These are phyloP conservation scores for Lasioglossum albipes DNA, from an alignment of 1,140 invertebrate genomes.

Conservation along the genomic window DNA sequence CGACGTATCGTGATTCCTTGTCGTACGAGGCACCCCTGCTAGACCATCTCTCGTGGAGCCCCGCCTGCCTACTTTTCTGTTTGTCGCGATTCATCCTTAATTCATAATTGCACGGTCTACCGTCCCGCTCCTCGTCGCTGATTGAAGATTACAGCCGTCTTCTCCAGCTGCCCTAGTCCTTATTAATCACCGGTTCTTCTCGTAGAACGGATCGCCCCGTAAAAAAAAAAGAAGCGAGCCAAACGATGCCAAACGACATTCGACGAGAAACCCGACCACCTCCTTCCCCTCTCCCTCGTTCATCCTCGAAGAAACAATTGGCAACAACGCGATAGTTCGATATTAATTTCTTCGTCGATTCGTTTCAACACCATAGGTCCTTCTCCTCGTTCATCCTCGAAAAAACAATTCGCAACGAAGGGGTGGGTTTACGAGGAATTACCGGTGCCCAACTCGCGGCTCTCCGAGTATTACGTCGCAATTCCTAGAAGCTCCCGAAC, in stretches of 20 bases:
- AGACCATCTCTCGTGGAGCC: not conserved
- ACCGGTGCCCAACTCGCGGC: not conserved
- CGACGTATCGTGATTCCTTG: constrained; percentile 21
- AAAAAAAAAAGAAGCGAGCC: not conserved
- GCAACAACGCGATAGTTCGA: too few relatives aligned
- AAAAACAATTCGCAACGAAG: too few relatives aligned
- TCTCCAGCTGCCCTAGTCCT: constrained; percentile 26
- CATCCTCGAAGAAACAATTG: too few relatives aligned
- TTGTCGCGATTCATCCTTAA: constrained; percentile 59
- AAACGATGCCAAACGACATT: constrained; percentile 14
- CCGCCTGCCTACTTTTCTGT: constrained; percentile 33
- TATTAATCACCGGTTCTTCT: constrained; percentile 24
- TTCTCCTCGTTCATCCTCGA: too few relatives aligned
- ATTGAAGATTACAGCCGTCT: constrained; percentile 63
- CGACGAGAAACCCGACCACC: not conserved
- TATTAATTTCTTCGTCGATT: too few relatives aligned
- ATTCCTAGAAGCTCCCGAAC: constrained; percentile 59
- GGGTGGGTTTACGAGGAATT: not conserved
- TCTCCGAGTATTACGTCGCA: constrained; percentile 54
- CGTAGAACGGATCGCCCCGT: not conserved
- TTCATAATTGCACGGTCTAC: constrained; percentile 60
- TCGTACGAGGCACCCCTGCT: constrained; percentile 20
- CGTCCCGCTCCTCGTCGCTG: constrained; percentile 36
- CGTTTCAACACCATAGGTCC: too few relatives aligned
- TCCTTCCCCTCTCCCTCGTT: too few relatives aligned